These are phyloP conservation scores for Engystomops pustulosus DNA, from an alignment of 2,113 vertebrate genomes.

Conservation along the genomic window DNA sequence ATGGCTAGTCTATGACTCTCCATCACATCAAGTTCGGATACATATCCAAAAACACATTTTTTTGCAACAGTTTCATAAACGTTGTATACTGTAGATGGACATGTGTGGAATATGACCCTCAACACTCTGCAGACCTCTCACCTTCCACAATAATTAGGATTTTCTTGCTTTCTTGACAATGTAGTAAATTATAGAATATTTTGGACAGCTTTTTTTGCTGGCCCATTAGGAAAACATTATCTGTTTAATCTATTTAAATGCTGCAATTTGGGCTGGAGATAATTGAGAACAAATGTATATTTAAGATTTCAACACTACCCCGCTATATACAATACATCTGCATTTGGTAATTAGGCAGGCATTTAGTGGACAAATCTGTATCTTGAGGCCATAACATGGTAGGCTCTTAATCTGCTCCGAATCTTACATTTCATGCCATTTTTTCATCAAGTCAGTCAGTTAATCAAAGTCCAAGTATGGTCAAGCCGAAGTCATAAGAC, in stretches of 20 bases:
- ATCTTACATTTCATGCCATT: constrained; percentile 58
- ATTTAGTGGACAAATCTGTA: constrained; percentile 60
- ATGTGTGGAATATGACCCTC: too few relatives aligned
- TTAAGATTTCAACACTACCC: constrained; percentile 55
- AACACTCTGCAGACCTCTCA: too few relatives aligned
- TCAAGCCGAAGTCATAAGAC: constrained; percentile 59
- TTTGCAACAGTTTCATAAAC: too few relatives aligned
- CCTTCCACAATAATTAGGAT: too few relatives aligned
- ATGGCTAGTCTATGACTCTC: too few relatives aligned
- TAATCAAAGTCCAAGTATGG: constrained; percentile 61
- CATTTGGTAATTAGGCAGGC: constrained; percentile 59
- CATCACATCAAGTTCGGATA: too few relatives aligned
- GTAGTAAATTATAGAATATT: constrained; percentile 12
- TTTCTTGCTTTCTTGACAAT: background rate
- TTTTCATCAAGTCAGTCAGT: constrained; percentile 60
- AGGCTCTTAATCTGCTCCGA: constrained; percentile 52
- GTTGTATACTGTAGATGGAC: too few relatives aligned
- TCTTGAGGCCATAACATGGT: constrained; percentile 58
- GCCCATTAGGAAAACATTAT: constrained; percentile 52
- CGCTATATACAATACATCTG: constrained; percentile 56
- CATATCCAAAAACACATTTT: too few relatives aligned
- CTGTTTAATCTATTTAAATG: constrained; percentile 56
- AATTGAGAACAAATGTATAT: constrained; percentile 61
- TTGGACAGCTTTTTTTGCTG: constrained; percentile 44
- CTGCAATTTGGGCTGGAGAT: constrained; percentile 57